Base-by-base conservation (phyloP, 2,888 invertebrate species). In the Alloscopus bannaensis region DNA sequence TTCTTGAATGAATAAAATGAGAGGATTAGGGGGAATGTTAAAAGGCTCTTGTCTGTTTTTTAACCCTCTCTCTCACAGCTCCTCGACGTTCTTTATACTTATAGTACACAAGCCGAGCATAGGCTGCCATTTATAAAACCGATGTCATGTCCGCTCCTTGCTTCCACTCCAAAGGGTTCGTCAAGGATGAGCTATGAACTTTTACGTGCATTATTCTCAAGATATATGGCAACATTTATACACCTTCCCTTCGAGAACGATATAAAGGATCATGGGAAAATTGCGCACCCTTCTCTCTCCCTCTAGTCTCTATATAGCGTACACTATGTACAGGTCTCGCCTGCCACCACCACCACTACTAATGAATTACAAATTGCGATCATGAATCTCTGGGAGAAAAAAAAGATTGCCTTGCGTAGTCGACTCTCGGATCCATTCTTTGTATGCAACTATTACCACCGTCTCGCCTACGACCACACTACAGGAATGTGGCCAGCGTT, bases 331-430 rank as follows among this genome's bases (percentile, higher is more conserved):
- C n/a, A n/a, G n/a, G n/a, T n/a, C n/a, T n/a, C n/a, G n/a, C 20
- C 36, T 47, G 28, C 68, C 50, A 55, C 69, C 36, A 29, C 66
- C 57, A 57, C 40, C 42, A 18, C 64, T 59, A 59, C 77, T 77
- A 77, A 77, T 77, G 77, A 77, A 77, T 77, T 77, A 77, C 77
- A 77, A 77, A 77, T 77, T 77, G 77, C 77, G 62, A 77, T 77
- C 77, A 77, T 77, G 77, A 77, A 77, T 77, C 77, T 77, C 47
- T 55, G 11, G 77, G 57, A 42, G 47, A 29, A 45, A 36, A 65
- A 66, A 77, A 69, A 77, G 70, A 77, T 77, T 77, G 69, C 77
- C 59, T 77, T 57, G 42, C n/a, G n/a, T n/a, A n/a, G n/a, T n/a
- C n/a, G n/a, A n/a, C n/a, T n/a, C n/a, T n/a, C n/a, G n/a, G n/a